Base-by-base conservation (phyloP, 2,797 vertebrate species). In the Gobionotothen gibberifrons region DNA sequence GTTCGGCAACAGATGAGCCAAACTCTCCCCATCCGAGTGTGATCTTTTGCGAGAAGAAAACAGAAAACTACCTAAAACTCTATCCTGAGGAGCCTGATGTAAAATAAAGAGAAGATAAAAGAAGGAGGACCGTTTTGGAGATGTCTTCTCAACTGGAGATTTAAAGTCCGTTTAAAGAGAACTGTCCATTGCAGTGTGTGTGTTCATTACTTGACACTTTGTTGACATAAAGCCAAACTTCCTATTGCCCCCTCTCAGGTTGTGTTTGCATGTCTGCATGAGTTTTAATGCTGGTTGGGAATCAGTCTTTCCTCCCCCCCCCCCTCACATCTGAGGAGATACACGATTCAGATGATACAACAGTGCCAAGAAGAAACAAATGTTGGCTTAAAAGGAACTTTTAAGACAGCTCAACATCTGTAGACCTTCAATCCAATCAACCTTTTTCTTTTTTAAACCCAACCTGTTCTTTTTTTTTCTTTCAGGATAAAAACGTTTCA, bases 1-100 rank as follows among this genome's bases (percentile, higher is more conserved):
- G 95, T 96, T 92, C 93, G 97, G 85, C 93, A 98, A 88, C 97
- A 99, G 93, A 98, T 99, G 98, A 99, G 97, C 95, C 97, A 99
- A 93, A 99, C 97, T 0, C 96, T 99, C 77, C 97, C 98, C 0
- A 98, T 99, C 92, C 94, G 98, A 90, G 98, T 99, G 94, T 99
- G 95, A 99, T 47, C 78, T 1, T 66, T 73, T 12, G 72, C 62
- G 10, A 13, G 16, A 10, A 53, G 2, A 1, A 17, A 39, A 54
- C 69, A 26, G 61, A 64, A 83, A 88, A 92, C 91, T 89, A 87
- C 87, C 87, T 89, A 85, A 79, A 86, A 90, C 87, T 90, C 84
- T 79, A 81, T 72, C 26, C 8, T 42, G 59, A 82, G 87, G 84
- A 91, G 84, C 63, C 62, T 21, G 40, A 77, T 91, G 90, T 91